A percentile compares a stretch with the other conserved stretches of the same genome.
These are phyloP conservation scores for Himalopsyche tibetana DNA, from an alignment of 2,888 invertebrate genomes.

Conservation along the genomic window DNA sequence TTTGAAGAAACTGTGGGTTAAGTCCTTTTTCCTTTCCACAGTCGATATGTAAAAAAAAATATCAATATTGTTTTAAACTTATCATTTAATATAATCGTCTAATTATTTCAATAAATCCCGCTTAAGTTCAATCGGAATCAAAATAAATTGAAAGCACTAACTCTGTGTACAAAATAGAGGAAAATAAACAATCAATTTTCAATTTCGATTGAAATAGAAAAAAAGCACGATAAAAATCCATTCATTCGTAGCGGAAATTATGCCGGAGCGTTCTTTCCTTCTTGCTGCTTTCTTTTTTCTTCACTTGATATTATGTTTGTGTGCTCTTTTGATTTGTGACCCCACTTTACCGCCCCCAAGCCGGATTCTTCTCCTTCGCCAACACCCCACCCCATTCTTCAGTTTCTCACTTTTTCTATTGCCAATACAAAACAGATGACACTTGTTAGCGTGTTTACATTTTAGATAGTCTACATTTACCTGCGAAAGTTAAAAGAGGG, in stretches of 20 bases:
- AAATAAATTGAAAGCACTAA: constrained; percentile 45
- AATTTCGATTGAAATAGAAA: constrained; percentile 77
- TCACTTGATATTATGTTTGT: constrained; percentile 53
- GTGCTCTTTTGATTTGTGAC: constrained; percentile 61
- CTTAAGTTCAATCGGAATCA: constrained; percentile 39
- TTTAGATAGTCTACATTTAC: too few relatives aligned
- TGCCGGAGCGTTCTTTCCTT: constrained; percentile 74
- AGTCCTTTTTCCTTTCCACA: too few relatives aligned
- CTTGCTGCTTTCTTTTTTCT: constrained; percentile 49
- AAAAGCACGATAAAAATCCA: constrained; percentile 70
- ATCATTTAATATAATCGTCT: not conserved
- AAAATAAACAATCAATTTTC: constrained; percentile 79
- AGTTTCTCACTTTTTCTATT: constrained; percentile 46
- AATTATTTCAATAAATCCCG: constrained; percentile 6
- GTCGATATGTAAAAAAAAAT: too few relatives aligned
- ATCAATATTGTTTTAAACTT: too few relatives aligned
- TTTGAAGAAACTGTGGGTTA: too few relatives aligned
- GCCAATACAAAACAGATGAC: constrained; percentile 35
- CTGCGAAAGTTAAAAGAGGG: not conserved
- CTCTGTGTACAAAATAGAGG: constrained; percentile 68
- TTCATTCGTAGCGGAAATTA: constrained; percentile 79
- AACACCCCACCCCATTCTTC: constrained; percentile 44
- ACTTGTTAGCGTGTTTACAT: constrained; percentile 24
- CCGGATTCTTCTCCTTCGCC: constrained; percentile 32
- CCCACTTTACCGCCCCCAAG: constrained; percentile 39